Evolutionary conservation across 2,797 vertebrate species (phyloP).

Genomic region (Characodon lateralis): DNA sequence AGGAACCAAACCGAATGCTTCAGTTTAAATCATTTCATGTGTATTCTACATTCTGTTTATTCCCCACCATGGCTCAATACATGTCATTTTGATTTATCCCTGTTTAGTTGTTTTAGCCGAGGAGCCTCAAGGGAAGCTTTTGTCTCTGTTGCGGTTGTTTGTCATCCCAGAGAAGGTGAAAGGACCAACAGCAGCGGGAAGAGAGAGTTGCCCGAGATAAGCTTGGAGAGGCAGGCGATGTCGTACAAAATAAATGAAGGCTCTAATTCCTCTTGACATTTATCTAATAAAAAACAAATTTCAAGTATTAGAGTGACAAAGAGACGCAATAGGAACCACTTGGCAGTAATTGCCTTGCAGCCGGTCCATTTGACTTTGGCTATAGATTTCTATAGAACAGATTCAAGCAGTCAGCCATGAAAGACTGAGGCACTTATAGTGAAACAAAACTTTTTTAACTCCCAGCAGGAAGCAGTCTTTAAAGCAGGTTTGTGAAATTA

Average conservation of each 20-base stretch:
- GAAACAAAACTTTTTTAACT: constrained; percentile 43
- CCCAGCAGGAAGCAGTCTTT: constrained; percentile 26
- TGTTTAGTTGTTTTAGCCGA: constrained; percentile 18
- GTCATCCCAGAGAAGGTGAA: constrained; percentile 35
- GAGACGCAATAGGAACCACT: constrained; percentile 64
- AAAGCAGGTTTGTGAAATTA: constrained; percentile 32
- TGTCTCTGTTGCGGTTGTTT: constrained; percentile 16
- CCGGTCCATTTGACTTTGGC: constrained; percentile 47
- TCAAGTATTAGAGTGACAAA: constrained; percentile 73
- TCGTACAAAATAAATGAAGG: constrained; percentile 66
- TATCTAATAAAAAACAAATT: constrained; percentile 78
- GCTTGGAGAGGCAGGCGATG: constrained; percentile 16
- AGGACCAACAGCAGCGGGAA: constrained; percentile 25
- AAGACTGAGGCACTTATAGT: constrained; percentile 55
- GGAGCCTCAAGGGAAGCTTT: not conserved
- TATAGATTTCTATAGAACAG: constrained; percentile 57
- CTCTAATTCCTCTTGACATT: constrained; percentile 73
- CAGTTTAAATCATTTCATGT: constrained; percentile 14
- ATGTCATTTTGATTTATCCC: constrained; percentile 10
- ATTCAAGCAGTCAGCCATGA: constrained; percentile 54
- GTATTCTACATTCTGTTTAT: constrained; percentile 7
- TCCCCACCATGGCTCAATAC: not conserved
- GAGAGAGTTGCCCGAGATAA: constrained; percentile 34
- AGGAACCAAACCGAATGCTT: constrained; percentile 19
- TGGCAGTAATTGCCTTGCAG: constrained; percentile 75